Percentiles rank a stretch among this genome's conserved stretches.
Evolutionary conservation across 1,140 invertebrate species (phyloP).

Genomic region (Stratiolaelaps scimitus): DNA sequence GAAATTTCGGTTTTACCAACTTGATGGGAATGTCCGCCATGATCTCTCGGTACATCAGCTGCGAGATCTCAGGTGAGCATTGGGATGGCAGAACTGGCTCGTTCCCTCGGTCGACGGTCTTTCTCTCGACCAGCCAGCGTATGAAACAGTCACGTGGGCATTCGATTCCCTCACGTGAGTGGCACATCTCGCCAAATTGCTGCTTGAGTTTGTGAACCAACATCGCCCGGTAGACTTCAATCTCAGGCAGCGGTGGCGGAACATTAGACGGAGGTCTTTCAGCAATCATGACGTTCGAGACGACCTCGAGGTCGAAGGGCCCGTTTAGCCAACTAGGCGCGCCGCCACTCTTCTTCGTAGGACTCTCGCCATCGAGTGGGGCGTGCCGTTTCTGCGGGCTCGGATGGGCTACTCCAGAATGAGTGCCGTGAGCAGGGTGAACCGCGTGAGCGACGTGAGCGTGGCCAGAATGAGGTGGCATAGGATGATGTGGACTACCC

Average conservation of each 20-base stretch:
- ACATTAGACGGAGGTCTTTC: constrained; percentile 62
- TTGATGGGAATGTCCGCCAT: constrained; percentile 98
- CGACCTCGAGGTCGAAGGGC: constrained; percentile 87
- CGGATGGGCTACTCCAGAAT: too few species aligned
- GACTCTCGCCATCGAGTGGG: constrained; percentile 53
- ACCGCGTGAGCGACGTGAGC: too few species aligned
- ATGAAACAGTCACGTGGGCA: constrained; percentile 91
- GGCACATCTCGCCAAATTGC: constrained; percentile 85
- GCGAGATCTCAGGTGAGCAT: constrained; percentile 80
- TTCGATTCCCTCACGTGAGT: constrained; percentile 82
- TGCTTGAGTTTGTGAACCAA: constrained; percentile 67
- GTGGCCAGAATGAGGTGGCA: too few species aligned
- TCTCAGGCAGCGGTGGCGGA: constrained; percentile 83
- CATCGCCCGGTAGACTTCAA: constrained; percentile 64
- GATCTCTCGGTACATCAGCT: constrained; percentile 90
- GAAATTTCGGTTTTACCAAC: constrained; percentile 81
- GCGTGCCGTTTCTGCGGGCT: constrained; percentile 18
- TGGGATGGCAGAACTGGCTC: constrained; percentile 80
- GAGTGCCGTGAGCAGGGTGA: constrained; percentile 2
- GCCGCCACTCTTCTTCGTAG: constrained; percentile 54
- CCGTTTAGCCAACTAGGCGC: constrained; percentile 53
- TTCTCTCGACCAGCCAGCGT: constrained; percentile 86
- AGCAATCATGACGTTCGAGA: constrained; percentile 83
- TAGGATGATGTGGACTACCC: background rate
- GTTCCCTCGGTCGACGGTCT: constrained; percentile 61